A percentile compares a stretch with the other conserved stretches of the same genome.
Conservation (phyloP, 2,113 vertebrate species). For the Furnarius figulus region DNA sequence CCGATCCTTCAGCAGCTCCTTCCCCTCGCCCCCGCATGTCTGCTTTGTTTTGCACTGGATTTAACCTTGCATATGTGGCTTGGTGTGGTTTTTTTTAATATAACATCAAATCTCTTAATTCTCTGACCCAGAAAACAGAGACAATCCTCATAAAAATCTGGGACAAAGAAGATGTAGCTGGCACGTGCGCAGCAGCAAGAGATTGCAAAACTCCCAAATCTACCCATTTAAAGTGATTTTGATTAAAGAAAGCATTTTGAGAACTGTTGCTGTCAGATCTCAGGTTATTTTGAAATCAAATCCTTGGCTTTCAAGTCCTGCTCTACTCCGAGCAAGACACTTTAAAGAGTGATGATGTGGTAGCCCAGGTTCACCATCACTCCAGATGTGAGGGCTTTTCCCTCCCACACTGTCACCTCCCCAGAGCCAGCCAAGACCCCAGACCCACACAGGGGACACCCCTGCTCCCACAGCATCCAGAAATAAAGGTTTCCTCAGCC, state of each 20-base stretch:
- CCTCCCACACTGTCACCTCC: not conserved
- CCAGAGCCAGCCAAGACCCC: not conserved
- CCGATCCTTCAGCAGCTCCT: not conserved
- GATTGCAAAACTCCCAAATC: conserved; percentile 11
- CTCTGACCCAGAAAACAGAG: conserved; percentile 70
- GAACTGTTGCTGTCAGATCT: not conserved
- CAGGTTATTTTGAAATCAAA: conserved; percentile 27
- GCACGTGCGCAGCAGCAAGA: not conserved
- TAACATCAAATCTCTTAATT: conserved; percentile 73
- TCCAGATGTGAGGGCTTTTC: fast-evolving
- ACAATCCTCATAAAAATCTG: conserved; percentile 68
- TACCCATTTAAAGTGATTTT: conserved; percentile 45
- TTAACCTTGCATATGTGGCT: conserved; percentile 37
- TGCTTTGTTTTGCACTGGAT: conserved; percentile 36
- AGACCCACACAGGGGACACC: not conserved
- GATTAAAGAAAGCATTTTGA: conserved; percentile 44
- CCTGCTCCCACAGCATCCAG: not conserved
- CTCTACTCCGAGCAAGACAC: not conserved
- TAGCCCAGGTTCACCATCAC: not conserved
- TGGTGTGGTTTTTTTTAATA: conserved; percentile 23
- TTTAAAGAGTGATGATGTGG: fast-evolving
- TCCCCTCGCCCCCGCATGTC: not conserved
- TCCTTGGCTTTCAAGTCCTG: not conserved
- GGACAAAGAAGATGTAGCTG: conserved; percentile 39
- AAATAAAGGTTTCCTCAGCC: not conserved